Conservation (phyloP, 1,140 invertebrate genomes). For the Eurosta solidaginis region DNA sequence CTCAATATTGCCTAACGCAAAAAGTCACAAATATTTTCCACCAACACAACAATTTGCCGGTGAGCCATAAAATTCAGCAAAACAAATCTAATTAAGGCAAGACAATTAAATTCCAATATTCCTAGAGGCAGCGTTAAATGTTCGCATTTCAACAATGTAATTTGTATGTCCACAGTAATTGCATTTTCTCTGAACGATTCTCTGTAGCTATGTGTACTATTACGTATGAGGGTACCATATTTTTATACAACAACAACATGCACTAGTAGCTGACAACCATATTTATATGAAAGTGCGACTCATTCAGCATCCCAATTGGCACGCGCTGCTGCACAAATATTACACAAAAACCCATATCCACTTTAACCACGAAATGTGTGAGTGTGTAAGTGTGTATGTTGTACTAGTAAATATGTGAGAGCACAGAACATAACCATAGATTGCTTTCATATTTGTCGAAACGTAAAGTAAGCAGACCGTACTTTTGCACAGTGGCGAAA, state of each 20-base stretch:
- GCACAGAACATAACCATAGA: background rate
- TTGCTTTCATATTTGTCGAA: background rate
- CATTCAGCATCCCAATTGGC: background rate
- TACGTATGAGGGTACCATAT: background rate
- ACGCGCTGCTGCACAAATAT: background rate
- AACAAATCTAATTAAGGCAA: conserved; percentile 19
- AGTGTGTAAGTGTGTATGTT: no score
- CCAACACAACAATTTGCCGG: no score
- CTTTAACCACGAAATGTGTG: no score
- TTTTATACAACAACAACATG: background rate
- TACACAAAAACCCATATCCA: background rate
- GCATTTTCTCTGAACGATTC: background rate
- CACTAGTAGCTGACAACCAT: background rate
- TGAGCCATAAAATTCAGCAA: no score
- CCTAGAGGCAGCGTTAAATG: background rate
- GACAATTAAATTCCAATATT: conserved; percentile 9
- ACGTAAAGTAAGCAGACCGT: no score
- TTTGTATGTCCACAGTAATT: conserved; percentile 3
- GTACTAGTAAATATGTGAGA: conserved; percentile 16
- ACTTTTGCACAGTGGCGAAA: no score
- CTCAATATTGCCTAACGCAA: no score
- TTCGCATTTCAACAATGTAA: conserved; percentile 24
- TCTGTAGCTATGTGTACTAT: background rate
- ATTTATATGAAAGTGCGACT: background rate
- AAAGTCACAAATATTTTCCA: no score